Percentiles rank a stretch among this genome's conserved stretches.
phyloP scores from a whole-genome alignment of 2,797 vertebrate species.

The Danio tinwini region DNA sequence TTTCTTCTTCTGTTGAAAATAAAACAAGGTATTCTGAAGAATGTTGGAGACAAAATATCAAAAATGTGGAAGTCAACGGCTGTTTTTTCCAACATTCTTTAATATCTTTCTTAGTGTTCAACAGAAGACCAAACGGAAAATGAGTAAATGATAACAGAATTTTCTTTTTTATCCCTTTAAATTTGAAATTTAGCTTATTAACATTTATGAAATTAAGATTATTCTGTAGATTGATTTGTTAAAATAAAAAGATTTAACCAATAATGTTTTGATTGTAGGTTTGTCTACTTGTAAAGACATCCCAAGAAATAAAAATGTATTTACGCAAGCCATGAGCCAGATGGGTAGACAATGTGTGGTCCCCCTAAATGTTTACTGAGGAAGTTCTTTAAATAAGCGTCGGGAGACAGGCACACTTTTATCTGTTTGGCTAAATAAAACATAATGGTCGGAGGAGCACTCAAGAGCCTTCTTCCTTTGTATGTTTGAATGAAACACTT shows the following conservation, averaged over 20 bases:
- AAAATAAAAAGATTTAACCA: slow-evolving; percentile 4
- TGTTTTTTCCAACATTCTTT: too few species aligned
- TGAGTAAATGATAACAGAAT: too few species aligned
- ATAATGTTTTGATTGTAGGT: slow-evolving; percentile 11
- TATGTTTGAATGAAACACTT: slow-evolving; percentile 23
- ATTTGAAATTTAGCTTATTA: too few species aligned
- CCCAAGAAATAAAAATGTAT: slow-evolving; percentile 43
- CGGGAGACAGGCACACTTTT: slow-evolving; percentile 43
- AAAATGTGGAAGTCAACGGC: too few species aligned
- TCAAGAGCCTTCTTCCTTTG: slow-evolving; percentile 21
- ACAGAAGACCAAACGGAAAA: too few species aligned
- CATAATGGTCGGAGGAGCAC: slow-evolving; percentile 25
- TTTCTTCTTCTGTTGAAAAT: too few species aligned
- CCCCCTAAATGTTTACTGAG: slow-evolving; percentile 51
- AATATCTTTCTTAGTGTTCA: too few species aligned
- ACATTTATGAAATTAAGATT: not conserved
- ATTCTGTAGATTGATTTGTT: not conserved
- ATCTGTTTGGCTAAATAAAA: slow-evolving; percentile 50
- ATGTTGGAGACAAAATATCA: too few species aligned
- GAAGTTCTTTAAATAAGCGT: slow-evolving; percentile 58
- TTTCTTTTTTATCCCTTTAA: too few species aligned
- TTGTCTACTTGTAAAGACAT: slow-evolving; percentile 38
- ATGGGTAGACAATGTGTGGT: slow-evolving; percentile 59
- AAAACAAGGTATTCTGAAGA: too few species aligned
- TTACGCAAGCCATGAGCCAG: slow-evolving; percentile 35